These are phyloP conservation scores for Muscicapa adusta DNA, from an alignment of 2,113 vertebrate species.

Conservation along the genomic window DNA sequence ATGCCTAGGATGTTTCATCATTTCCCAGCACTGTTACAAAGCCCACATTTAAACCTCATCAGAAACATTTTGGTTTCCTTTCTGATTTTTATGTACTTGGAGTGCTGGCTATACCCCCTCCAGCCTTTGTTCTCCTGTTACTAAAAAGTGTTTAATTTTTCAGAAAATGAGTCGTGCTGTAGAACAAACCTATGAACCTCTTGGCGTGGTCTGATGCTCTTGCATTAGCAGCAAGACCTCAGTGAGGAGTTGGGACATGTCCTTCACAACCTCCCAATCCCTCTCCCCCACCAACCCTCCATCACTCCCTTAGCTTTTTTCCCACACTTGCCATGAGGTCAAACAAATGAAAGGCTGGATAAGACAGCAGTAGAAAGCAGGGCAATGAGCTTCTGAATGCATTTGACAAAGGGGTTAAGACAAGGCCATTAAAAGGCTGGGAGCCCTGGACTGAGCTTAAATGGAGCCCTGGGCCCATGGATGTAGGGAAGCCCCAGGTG, in stretches of 20 bases:
- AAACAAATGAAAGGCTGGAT: neutral
- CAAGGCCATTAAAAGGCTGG: neutral
- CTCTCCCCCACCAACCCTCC: neutral
- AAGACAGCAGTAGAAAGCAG: neutral
- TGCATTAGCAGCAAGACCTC: neutral
- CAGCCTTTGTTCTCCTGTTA: neutral
- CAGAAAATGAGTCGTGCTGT: neutral
- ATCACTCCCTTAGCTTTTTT: neutral
- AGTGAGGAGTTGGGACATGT: neutral
- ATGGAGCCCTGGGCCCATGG: neutral
- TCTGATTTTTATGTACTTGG: conserved; percentile 37
- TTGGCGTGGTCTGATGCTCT: neutral
- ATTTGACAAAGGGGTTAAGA: neutral
- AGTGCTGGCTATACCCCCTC: neutral
- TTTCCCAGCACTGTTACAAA: conserved; percentile 58
- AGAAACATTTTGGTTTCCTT: conserved; percentile 56
- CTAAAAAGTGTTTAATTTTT: neutral
- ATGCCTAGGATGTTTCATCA: conserved; percentile 66
- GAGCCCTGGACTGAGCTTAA: neutral
- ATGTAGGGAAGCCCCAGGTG: neutral
- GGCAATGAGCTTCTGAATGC: neutral
- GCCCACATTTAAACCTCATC: conserved; percentile 55
- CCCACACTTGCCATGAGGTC: neutral
- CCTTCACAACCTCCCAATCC: neutral
- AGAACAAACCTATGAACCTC: neutral